A percentile compares a stretch with the other conserved stretches of the same genome.
phyloP scores from a whole-genome alignment of 2,113 vertebrate genomes.

The Lonchura striata region DNA sequence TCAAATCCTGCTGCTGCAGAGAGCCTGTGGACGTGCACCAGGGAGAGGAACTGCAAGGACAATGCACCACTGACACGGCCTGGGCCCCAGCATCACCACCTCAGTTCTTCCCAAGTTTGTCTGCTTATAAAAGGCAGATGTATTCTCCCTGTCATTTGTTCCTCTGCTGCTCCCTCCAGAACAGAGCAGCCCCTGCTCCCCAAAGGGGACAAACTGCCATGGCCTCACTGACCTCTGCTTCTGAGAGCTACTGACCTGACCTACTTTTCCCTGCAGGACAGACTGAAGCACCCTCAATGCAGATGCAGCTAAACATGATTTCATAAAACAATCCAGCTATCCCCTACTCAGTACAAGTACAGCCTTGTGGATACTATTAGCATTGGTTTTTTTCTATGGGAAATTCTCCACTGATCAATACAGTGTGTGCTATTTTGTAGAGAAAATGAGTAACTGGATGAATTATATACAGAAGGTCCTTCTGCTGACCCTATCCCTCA shows the following conservation, averaged over 20 bases:
- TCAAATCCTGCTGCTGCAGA: neutral
- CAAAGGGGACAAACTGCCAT: neutral
- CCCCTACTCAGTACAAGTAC: neutral
- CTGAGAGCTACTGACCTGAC: neutral
- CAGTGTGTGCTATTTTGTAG: neutral
- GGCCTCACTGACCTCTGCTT: neutral
- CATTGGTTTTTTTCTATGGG: neutral
- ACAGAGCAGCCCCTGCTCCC: neutral
- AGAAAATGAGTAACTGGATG: neutral
- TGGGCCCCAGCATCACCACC: neutral
- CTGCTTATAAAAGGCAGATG: neutral
- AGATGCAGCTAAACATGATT: neutral
- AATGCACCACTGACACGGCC: neutral
- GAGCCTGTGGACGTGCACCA: neutral
- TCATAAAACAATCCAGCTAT: neutral
- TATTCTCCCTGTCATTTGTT: neutral
- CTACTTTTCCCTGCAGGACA: neutral
- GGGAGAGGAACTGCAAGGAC: neutral
- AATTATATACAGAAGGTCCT: neutral
- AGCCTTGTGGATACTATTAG: neutral
- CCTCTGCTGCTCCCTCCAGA: accelerated
- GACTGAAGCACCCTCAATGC: neutral
- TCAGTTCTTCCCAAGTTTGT: neutral
- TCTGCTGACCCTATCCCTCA: neutral
- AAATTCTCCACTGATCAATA: neutral